phyloP scores from a whole-genome alignment of 30 jellyfish, hydroid and myxozoan genomes.

The Aurelia aurita region DNA sequence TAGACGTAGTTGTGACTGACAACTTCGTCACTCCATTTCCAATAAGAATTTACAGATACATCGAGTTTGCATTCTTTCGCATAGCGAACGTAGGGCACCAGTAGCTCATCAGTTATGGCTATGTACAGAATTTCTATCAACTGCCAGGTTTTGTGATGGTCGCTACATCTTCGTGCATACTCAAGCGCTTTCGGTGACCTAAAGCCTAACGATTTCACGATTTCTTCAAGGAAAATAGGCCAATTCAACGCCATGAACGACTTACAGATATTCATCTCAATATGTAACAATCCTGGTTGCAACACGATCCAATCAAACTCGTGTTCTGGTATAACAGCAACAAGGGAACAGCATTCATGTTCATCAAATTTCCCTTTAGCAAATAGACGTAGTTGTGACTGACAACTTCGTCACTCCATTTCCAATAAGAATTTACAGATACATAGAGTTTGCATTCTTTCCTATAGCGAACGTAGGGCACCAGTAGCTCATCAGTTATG shows the following conservation, averaged over 20 bases:
- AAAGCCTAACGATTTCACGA: neutral
- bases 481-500: slow-evolving; percentile 45
- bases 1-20: neutral
- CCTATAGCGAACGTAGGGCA: slow-evolving; percentile 5
- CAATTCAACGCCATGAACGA: slow-evolving; percentile 31
- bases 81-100: slow-evolving; percentile 1
- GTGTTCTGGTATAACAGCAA: slow-evolving; percentile 1
- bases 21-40: neutral
- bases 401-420: neutral
- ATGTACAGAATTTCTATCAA: slow-evolving; percentile 6
- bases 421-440: neutral
- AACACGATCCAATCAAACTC: slow-evolving; percentile 53
- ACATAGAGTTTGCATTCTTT: neutral
- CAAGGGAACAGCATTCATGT: slow-evolving; percentile 22
- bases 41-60: neutral
- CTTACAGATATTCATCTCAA: slow-evolving; percentile 29
- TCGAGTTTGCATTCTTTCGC: neutral
- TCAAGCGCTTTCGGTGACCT: slow-evolving; percentile 10
- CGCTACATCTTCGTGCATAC: slow-evolving; percentile 9
- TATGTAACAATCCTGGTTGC: slow-evolving; percentile 31
- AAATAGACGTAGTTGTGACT: neutral
- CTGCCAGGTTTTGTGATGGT: slow-evolving; percentile 48
- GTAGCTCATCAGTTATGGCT: slow-evolving; percentile 38
- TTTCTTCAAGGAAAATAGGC: slow-evolving; percentile 23
- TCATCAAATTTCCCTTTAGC: neutral